Evolutionary conservation across 2,797 vertebrate genomes (phyloP).

Genomic region (Clarias platycephalus): DNA sequence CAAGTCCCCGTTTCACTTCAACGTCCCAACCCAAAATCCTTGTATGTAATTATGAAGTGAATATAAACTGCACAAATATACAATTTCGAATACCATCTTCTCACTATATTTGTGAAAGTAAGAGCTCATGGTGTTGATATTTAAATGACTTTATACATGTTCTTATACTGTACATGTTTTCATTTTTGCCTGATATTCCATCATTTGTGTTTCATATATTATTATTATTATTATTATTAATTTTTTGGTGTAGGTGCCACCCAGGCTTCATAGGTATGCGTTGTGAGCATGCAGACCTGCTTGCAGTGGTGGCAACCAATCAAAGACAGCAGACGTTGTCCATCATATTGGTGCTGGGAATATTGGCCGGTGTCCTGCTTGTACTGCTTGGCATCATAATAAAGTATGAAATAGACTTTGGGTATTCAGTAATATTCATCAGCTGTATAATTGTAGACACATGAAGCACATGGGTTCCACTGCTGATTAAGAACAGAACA

Average conservation of each 20-base stretch:
- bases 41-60: neutral
- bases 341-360: constrained; percentile 84
- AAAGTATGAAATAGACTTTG: constrained; percentile 79
- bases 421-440: neutral
- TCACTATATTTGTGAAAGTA: too few species aligned
- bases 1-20: too few species aligned
- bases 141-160: neutral
- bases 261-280: constrained; percentile 86
- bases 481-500: neutral
- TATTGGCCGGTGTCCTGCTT: constrained; percentile 82
- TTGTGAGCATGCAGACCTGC: constrained; percentile 92
- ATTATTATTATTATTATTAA: neutral
- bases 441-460: neutral
- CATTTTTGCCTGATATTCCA: neutral
- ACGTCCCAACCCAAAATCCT: neutral
- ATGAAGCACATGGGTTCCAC: neutral
- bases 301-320: constrained; percentile 91
- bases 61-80: neutral
- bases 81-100: neutral
- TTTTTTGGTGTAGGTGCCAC: constrained; percentile 77
- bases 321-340: constrained; percentile 89
- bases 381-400: constrained; percentile 84
- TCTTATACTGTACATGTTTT: neutral
- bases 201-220: neutral
- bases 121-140: neutral